These are phyloP conservation scores for Eudyptes chrysolophus DNA, from an alignment of 2,113 vertebrate genomes.

Conservation along the genomic window DNA sequence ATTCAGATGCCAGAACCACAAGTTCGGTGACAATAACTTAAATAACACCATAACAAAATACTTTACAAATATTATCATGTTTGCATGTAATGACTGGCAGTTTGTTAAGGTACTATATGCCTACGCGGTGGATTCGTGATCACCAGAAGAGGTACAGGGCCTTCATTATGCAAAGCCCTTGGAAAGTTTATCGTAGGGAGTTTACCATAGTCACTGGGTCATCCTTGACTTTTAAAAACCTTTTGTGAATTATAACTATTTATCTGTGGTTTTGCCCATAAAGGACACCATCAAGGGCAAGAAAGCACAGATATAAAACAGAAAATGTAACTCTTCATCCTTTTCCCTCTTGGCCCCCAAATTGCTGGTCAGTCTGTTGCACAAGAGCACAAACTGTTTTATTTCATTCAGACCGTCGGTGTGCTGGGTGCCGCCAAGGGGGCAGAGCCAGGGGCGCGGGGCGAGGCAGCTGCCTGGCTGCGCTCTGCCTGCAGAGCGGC, in stretches of 20 bases:
- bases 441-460: rapidly evolving
- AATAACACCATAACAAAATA: neutral
- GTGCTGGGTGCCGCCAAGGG: rapidly evolving
- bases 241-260: neutral
- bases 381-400: neutral
- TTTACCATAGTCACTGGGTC: neutral
- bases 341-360: neutral
- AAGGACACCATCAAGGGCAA: slow-evolving; percentile 6
- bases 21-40: neutral
- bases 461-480: neutral
- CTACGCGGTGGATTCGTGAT: neutral
- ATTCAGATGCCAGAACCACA: neutral
- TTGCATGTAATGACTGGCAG: neutral
- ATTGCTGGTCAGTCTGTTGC: neutral
- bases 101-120: neutral
- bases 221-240: slow-evolving; percentile 13
- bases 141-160: neutral
- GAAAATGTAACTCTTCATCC: neutral
- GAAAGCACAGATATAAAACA: neutral
- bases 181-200: neutral
- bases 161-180: neutral
- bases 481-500: neutral
- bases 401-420: rapidly evolving
- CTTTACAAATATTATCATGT: neutral
- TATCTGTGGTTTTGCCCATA: neutral